phyloP scores from a whole-genome alignment of 2,113 vertebrate species.

The Pseudorhombus dupliciocellatus region DNA sequence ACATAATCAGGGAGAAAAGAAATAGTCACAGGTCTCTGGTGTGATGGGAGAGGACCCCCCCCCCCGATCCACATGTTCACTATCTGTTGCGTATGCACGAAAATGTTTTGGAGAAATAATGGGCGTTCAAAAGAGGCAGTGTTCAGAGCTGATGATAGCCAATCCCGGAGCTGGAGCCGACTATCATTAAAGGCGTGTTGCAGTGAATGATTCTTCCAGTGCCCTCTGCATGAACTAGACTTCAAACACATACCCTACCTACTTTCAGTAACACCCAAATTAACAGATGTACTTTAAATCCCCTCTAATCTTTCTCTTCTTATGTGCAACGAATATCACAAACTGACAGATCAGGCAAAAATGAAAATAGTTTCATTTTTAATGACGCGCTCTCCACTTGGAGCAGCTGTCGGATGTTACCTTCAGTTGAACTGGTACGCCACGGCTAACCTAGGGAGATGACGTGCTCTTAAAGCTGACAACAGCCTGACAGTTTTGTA shows the following conservation, averaged over 20 bases:
- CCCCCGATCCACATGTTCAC: slow-evolving; percentile 34
- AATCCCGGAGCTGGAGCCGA: slow-evolving; percentile 30
- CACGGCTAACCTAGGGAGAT: not conserved
- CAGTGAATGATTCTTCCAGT: slow-evolving; percentile 22
- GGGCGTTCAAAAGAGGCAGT: slow-evolving; percentile 43
- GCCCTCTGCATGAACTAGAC: slow-evolving; percentile 63
- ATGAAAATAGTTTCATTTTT: slow-evolving; percentile 50
- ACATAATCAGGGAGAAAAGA: slow-evolving; percentile 16
- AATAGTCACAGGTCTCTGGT: slow-evolving; percentile 25
- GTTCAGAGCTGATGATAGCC: slow-evolving; percentile 50
- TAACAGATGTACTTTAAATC: slow-evolving; percentile 69
- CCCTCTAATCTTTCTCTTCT: slow-evolving; percentile 61
- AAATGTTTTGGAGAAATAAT: slow-evolving; percentile 53
- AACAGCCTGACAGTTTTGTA: not conserved
- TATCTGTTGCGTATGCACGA: slow-evolving; percentile 41
- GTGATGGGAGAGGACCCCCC: slow-evolving; percentile 22
- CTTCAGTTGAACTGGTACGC: slow-evolving; percentile 32
- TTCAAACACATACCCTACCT: slow-evolving; percentile 54
- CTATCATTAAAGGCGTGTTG: slow-evolving; percentile 60
- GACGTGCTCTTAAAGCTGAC: slow-evolving; percentile 11
- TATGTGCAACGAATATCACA: slow-evolving; percentile 29
- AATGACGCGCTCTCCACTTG: slow-evolving; percentile 36
- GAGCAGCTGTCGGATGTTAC: slow-evolving; percentile 25
- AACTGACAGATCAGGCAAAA: slow-evolving; percentile 42
- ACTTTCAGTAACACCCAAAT: slow-evolving; percentile 56